Evolutionary conservation across 2,113 vertebrate species (phyloP), one percentile per base, ranked within the genome.

Genomic region (Platichthys flesus): DNA sequence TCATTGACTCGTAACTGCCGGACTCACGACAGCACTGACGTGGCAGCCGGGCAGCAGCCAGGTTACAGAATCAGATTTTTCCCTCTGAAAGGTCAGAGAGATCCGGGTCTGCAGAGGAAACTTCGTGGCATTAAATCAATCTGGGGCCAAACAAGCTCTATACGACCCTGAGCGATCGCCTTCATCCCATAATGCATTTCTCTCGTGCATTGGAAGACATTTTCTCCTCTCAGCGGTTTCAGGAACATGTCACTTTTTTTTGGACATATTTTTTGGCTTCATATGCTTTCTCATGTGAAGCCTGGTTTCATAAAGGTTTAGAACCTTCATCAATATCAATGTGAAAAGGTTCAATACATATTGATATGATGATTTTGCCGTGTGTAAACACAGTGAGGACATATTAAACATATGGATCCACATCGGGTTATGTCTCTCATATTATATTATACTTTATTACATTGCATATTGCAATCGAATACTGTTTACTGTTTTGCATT

Each of bases 41-140:
- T 81, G 79, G 76, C 73, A 83, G 75, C 57, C 35, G 31, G 2
- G 70, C 55, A 42, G 62, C 75, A 79, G 60, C 73, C 62, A 28
- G 35, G 35, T 66, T 74, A 55, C 58, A 60, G 76, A 85, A 87
- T 87, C 59, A 21, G 71, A 81, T 77, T 57, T 31, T 70, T 72
- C 70, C 31, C 24, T 74, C 51, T 62, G 51, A 90, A 88, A 90
- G 86, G 81, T 84, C 90, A 85, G 66, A 26, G 28, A 64, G 15
- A 78, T 45, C 71, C 66, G 20, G 9, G 37, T 56, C 31, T 74
- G 60, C 40, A 69, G 68, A 31, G 73, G 58, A 80, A 81, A 79
- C 74, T 24, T 80, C 63, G 47, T 5, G 37, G 62, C 80, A 74
- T 67, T 77, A 67, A 87, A 90, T 90, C 86, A 82, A 79, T 85